phyloP scores from a whole-genome alignment of 2,113 vertebrate genomes.

The Sciurus niger region DNA sequence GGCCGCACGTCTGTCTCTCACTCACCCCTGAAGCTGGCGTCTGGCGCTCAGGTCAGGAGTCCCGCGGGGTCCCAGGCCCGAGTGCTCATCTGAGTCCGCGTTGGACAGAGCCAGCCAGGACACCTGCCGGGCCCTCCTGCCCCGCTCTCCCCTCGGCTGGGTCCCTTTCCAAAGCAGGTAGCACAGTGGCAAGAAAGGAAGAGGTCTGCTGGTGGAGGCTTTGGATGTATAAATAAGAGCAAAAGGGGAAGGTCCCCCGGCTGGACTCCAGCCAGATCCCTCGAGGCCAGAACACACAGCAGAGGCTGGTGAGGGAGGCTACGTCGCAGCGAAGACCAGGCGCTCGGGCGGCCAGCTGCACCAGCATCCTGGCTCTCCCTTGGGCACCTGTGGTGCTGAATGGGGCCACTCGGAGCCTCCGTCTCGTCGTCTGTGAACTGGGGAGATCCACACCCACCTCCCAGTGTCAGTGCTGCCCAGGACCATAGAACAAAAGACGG shows the following conservation, averaged over 20 bases:
- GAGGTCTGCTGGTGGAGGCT: background rate
- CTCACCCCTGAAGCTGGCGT: background rate
- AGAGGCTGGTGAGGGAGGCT: background rate
- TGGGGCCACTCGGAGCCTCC: background rate
- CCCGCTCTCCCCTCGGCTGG: background rate
- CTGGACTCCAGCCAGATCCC: background rate
- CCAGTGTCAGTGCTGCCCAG: background rate
- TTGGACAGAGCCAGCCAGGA: background rate
- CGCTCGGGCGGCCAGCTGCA: background rate
- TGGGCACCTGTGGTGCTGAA: background rate
- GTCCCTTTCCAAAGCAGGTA: slow-evolving; percentile 5
- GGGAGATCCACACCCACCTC: background rate
- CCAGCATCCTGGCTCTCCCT: background rate
- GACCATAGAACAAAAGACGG: background rate
- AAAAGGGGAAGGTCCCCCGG: background rate
- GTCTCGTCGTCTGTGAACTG: background rate
- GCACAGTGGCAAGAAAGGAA: slow-evolving; percentile 35
- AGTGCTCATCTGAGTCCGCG: background rate
- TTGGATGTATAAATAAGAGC: slow-evolving; percentile 3
- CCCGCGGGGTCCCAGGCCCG: too few species aligned
- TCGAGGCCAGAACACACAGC: too few species aligned
- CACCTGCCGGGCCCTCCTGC: background rate
- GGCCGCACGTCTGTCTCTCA: fast-evolving
- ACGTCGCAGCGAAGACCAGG: background rate
- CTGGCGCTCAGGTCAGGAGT: too few species aligned